Conservation (phyloP, 2,113 vertebrate genomes). For the Lophochroa leadbeateri region DNA sequence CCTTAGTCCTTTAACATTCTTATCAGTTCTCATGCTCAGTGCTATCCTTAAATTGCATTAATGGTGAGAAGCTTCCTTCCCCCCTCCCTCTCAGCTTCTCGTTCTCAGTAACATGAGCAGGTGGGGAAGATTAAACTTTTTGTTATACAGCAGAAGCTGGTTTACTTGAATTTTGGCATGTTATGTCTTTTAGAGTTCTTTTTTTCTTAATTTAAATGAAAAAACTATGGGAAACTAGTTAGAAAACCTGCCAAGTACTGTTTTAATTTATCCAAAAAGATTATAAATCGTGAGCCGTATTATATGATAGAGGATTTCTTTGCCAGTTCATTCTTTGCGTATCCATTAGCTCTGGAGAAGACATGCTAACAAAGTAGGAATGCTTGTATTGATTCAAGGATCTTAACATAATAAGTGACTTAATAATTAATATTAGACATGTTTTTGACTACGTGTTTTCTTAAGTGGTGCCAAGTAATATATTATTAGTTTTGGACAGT, state of each 20-base stretch:
- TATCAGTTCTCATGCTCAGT: neutral
- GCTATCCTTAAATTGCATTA: neutral
- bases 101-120: neutral
- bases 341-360: neutral
- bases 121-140: conserved; percentile 22
- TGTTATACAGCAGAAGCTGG: neutral
- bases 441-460: neutral
- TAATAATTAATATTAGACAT: neutral
- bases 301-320: neutral
- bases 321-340: neutral
- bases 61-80: neutral
- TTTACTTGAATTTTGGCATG: conserved; percentile 19
- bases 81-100: neutral
- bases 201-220: conserved; percentile 6
- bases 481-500: neutral
- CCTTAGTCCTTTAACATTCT: neutral
- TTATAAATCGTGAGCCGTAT: neutral
- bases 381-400: neutral
- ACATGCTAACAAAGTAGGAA: neutral
- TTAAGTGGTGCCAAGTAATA: neutral
- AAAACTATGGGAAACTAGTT: conserved; percentile 5
- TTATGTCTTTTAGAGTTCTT: conserved; percentile 5
- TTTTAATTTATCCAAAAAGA: conserved; percentile 17
- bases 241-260: conserved; percentile 3
- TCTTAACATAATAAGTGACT: neutral